Evolutionary conservation across 1,140 invertebrate species (phyloP), one percentile per base, ranked within the genome.

Genomic region (Macrobrachium nipponense): DNA sequence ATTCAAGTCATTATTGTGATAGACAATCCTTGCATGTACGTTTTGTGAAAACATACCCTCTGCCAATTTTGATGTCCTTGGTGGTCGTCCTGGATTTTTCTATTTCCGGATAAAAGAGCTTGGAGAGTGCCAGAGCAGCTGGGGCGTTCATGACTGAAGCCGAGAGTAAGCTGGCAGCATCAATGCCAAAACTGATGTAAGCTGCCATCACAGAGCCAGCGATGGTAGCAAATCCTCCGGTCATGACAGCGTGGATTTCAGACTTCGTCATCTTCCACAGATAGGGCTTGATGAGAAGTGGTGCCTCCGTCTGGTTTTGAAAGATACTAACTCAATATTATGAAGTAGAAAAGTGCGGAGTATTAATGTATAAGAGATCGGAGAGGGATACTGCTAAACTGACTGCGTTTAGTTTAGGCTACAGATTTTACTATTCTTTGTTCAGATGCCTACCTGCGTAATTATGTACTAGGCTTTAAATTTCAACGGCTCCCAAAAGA

Each of bases 61-160:
- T 91, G 23, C 89, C 86, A n/a, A 91, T 88, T 70, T 90, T 87
- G 20, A 93, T 91, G 68, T 94, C 94, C 70, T 95, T 93, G 0
- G 93, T 93, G 1, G 92, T 94, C 3, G 96, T 96, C 87, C 94
- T 91, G 7, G 95, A 95, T 80, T 94, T 92, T 90, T 96, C 94
- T 0, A 94, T 96, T 92, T 99, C 98, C 0, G 98, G 98, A 92
- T 96, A 96, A 88, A 98, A 93, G 10, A 99, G 91, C 91, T 99
- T 99, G 2, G 97, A 94, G 86, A 94, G 95, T 89, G 95, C 96
- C 7, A 99, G 91, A 0, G 97, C 95, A 36, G 96, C 96, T 0
- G 98, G 97, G 0, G 98, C 98, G 0, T 97, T 96, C 98, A 99
- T 99, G 0, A 99, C 94, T 68, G 96, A 97, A 0, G 98, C 97